Evolutionary conservation across 1,140 invertebrate genomes (phyloP), one percentile per base, ranked within the genome.

Genomic region (Drosophila funebris): DNA sequence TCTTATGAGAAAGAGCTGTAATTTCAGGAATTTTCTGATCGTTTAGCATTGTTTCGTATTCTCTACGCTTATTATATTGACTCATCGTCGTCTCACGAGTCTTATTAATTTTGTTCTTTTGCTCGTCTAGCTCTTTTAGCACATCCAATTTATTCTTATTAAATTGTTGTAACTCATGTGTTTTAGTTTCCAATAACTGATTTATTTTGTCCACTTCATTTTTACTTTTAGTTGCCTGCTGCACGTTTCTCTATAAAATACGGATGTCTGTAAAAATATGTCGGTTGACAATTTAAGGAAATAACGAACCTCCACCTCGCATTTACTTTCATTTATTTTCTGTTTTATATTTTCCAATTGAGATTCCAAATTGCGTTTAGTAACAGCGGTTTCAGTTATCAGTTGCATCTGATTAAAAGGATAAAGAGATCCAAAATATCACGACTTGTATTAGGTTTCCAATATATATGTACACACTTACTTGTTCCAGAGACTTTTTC

Each of bases 1-100:
- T 75, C 46, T 80, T 76, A 43, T 73, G 72, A 16, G 60, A 73
- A 2, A 90, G 50, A 0, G 69, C 66, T 7, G 71, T 56, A 0
- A 90, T 69, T 73, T 84, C 79, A 0, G 90, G 77, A 52, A 79
- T 77, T 43, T 73, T 66, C 39, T 88, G 77, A 37, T 91, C 90
- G 48, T 91, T 90, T 4, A 91, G 22, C 24, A 46, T 61, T 18
- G 54, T 50, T 41, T 88, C 90, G 20, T 84, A 37, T 36, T 68
- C 63, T 48, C 41, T 82, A 5, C 82, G 67, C 14, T 64, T 76
- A 44, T 64, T 76, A 16, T 78, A 76, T 18, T 76, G 62, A 1
- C 36, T 72, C 60, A 88, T 82, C 4, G 75, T 68, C 3, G 6
- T 1, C 1, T 74, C 36, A 5, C 56, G 36, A 20, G 31, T 18